Evolutionary conservation across 2,113 vertebrate genomes (phyloP).

Genomic region (Neogale vison): DNA sequence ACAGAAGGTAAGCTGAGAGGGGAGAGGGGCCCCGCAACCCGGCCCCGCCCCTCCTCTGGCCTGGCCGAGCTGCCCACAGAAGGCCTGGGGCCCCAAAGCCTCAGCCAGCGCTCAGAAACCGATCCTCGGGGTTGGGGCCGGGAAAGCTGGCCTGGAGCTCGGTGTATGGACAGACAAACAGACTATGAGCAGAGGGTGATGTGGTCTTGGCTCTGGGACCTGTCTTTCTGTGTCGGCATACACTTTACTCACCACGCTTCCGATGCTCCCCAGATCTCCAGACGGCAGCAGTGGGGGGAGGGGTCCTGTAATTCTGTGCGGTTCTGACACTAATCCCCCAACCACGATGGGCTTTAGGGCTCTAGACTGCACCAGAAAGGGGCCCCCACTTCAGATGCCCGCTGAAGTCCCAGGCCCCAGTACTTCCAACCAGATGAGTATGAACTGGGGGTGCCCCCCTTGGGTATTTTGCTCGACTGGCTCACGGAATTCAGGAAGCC

Average conservation of each 20-base stretch:
- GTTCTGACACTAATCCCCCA: background rate
- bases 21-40: background rate
- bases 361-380: rapidly evolving
- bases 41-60: background rate
- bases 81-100: rapidly evolving
- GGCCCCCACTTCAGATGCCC: background rate
- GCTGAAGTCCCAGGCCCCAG: background rate
- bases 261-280: background rate
- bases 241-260: background rate
- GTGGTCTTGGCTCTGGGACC: background rate
- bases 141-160: background rate
- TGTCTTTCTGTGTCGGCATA: background rate
- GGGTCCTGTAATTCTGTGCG: background rate
- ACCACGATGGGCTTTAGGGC: rapidly evolving
- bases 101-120: background rate
- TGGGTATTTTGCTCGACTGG: too few species aligned
- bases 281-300: background rate
- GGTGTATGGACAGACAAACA: rapidly evolving
- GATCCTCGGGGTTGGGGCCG: rapidly evolving
- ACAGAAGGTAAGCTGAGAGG: background rate
- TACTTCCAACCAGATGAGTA: background rate
- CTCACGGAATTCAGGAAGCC: background rate
- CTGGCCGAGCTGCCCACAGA: background rate
- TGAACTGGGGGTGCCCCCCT: background rate
- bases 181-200: rapidly evolving